These are phyloP conservation scores for Leptobrachium ailaonicum DNA, from an alignment of 2,113 vertebrate genomes.

Conservation along the genomic window DNA sequence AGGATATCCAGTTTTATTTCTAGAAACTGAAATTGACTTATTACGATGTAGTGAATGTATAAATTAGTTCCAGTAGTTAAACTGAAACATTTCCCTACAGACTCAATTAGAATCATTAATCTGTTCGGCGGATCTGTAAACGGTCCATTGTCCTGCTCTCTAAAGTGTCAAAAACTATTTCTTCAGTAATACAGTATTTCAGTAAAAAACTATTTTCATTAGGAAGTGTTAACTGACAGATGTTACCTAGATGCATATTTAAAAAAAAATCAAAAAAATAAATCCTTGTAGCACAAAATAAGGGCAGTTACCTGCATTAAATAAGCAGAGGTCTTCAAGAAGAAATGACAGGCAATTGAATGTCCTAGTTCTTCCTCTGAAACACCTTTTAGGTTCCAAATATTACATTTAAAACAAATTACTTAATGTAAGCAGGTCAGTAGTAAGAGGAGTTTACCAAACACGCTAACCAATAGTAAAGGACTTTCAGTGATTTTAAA, in stretches of 20 bases:
- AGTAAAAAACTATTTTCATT: slow-evolving; percentile 68
- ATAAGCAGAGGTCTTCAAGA: not conserved
- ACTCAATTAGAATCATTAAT: slow-evolving; percentile 94
- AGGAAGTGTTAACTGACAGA: slow-evolving; percentile 70
- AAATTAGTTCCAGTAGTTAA: slow-evolving; percentile 98
- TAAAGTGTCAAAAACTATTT: slow-evolving; percentile 81
- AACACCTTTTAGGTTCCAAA: too few species aligned
- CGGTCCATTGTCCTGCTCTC: slow-evolving; percentile 76
- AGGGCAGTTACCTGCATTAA: not conserved
- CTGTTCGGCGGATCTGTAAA: slow-evolving; percentile 80
- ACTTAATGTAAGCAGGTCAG: too few species aligned
- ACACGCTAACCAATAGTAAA: too few species aligned
- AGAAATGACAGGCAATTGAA: too few species aligned
- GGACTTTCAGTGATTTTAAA: too few species aligned
- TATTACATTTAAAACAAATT: too few species aligned
- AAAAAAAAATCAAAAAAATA: not conserved
- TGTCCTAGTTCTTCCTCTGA: too few species aligned
- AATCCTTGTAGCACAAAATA: not conserved
- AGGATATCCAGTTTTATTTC: slow-evolving; percentile 87
- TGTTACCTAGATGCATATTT: not conserved
- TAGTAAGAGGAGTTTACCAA: too few species aligned
- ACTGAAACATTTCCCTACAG: slow-evolving; percentile 93
- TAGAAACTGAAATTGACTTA: slow-evolving; percentile 92
- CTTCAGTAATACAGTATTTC: slow-evolving; percentile 85
- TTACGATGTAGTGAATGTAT: slow-evolving; percentile 96